These are phyloP conservation scores for Xyrichtys novacula DNA, from an alignment of 2,797 vertebrate genomes.

Conservation along the genomic window DNA sequence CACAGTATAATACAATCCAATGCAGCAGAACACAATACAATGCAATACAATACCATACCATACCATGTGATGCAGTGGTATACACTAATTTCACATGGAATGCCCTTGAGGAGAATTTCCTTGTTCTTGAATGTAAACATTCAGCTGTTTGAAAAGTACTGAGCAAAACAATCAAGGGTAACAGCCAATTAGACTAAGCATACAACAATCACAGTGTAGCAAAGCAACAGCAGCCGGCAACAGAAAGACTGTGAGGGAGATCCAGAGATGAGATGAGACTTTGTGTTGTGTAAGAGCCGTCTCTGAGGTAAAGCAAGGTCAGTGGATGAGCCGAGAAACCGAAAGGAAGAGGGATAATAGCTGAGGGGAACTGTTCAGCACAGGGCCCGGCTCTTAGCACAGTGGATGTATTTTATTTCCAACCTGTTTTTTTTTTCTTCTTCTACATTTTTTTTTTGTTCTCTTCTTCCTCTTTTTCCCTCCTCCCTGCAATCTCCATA, in stretches of 20 bases:
- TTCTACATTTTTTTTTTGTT: too few relatives aligned
- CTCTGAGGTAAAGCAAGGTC: slow-evolving; percentile 1
- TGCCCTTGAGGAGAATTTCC: not conserved
- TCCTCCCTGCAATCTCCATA: too few relatives aligned
- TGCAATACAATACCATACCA: too few relatives aligned
- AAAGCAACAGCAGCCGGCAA: not conserved
- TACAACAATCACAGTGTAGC: not conserved
- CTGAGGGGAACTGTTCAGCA: not conserved
- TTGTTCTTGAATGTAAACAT: not conserved
- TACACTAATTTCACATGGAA: too few relatives aligned
- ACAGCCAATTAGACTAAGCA: not conserved
- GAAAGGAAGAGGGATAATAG: not conserved
- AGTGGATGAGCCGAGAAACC: not conserved
- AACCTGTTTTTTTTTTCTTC: too few relatives aligned
- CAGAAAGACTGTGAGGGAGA: too few relatives aligned
- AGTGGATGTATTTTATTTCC: too few relatives aligned
- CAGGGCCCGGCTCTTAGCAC: too few relatives aligned
- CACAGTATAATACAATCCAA: too few relatives aligned
- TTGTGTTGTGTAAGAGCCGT: not conserved
- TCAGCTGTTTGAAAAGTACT: not conserved
- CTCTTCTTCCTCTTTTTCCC: too few relatives aligned
- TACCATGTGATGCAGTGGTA: too few relatives aligned
- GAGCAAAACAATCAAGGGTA: not conserved
- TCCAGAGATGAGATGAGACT: not conserved
- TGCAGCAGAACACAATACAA: too few relatives aligned